Evolutionary conservation across 2,888 invertebrate genomes (phyloP), one percentile per base, ranked within the genome.

Genomic region (Tryphoninae sp.): DNA sequence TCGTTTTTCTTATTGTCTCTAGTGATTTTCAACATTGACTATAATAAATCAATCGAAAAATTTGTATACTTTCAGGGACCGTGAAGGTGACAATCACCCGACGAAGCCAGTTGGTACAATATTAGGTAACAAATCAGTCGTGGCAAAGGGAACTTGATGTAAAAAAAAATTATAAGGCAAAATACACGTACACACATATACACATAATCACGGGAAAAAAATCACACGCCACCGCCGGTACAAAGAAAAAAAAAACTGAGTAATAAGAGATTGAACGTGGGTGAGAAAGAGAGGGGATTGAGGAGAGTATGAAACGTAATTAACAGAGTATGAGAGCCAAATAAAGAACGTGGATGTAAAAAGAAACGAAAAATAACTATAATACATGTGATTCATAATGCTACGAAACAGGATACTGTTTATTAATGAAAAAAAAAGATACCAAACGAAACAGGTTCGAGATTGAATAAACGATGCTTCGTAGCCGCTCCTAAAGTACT

Each of bases 71-170:
- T 90, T 9, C 87, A 91, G 91, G 90, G 86, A 91, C 90, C 85
- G 89, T 91, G 86, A 91, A 90, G 89, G 90, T 91, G 89, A 91
- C 90, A 88, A 90, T 91, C 88, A 90, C 88, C 86, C 90, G 89
- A 84, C 89, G 88, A 86, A 91, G 90, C 83, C 90, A 89, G 81
- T 83, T 89, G 88, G 87, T 90, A 88, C 89, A 90, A 87, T 90
- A 89, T 84, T 89, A 87, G 83, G 64, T 84, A 84, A 78, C 51
- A 62, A 69, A 80, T 58, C 68, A 75, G 58, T 53, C 49, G 61
- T 49, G 55, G 51, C 64, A 73, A 42, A 73, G 55, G 58, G 13
- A 77, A 76, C 51, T 53, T 74, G 73, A 64, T 73, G 65, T 71
- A 65, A 77, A 74, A 65, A 59, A 67, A 42, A 4, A 64, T 26